These are phyloP conservation scores for Spodoptera exigua DNA, from an alignment of 2,888 invertebrate genomes.

Conservation along the genomic window DNA sequence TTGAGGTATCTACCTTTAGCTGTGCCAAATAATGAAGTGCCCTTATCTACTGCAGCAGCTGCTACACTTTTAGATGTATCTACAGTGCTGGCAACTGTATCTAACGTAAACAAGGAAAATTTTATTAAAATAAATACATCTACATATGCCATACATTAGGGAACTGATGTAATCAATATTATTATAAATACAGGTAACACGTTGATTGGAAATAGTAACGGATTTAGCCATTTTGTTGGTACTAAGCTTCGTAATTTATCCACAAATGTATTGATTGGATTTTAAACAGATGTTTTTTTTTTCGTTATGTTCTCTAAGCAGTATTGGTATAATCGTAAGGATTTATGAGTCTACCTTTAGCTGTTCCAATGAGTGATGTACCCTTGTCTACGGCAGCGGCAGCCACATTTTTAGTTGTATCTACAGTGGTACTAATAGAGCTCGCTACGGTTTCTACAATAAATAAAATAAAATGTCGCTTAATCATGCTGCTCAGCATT, in stretches of 20 bases:
- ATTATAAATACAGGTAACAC: no score
- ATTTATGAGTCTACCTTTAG: constrained; percentile 59
- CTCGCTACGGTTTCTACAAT: constrained; percentile 67
- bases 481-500: no score
- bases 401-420: constrained; percentile 71
- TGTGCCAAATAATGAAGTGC: constrained; percentile 61
- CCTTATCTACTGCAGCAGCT: constrained; percentile 62
- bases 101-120: constrained; percentile 46
- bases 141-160: no score
- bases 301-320: no score
- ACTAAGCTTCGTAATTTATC: no score
- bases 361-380: constrained; percentile 57
- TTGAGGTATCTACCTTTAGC: constrained; percentile 64
- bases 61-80: constrained; percentile 67
- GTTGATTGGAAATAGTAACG: no score
- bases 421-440: constrained; percentile 65
- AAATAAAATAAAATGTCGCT: constrained; percentile 3
- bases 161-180: no score
- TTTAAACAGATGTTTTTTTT: no score
- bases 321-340: no score
- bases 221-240: no score
- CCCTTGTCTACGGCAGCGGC: constrained; percentile 70
- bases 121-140: not conserved
- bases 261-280: no score
- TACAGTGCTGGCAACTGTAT: constrained; percentile 64